Evolutionary conservation across 2,113 vertebrate species (phyloP).

Genomic region (Sturnira hondurensis): DNA sequence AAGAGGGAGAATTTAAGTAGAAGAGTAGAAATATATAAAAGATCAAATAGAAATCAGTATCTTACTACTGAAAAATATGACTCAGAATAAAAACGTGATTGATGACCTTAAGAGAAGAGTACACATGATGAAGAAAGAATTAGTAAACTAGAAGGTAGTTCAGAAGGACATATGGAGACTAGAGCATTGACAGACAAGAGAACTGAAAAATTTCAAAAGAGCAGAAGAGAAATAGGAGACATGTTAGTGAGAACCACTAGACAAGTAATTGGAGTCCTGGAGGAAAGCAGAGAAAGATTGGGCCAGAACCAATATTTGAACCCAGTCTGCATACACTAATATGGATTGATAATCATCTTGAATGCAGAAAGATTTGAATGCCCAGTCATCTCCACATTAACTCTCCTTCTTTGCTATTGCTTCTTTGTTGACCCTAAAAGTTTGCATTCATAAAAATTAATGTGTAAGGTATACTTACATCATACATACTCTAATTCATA

Average conservation of each 20-base stretch:
- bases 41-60: background rate
- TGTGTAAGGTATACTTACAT: background rate
- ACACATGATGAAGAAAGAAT: background rate
- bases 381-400: background rate
- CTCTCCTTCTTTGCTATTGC: background rate
- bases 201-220: background rate
- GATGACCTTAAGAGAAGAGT: background rate
- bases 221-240: background rate
- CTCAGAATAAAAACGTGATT: background rate
- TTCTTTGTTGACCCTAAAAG: background rate
- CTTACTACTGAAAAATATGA: background rate
- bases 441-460: background rate
- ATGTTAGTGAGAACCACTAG: background rate
- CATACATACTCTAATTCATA: background rate
- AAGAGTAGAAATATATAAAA: background rate
- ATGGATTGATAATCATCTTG: background rate
- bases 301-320: background rate
- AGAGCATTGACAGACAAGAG: background rate
- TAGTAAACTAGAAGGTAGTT: background rate
- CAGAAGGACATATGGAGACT: background rate
- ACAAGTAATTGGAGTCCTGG: background rate
- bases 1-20: background rate
- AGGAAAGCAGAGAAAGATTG: background rate
- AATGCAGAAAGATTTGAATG: background rate
- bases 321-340: background rate